Evolutionary conservation across 2,888 invertebrate genomes (phyloP).

Genomic region (Euclidia mi): DNA sequence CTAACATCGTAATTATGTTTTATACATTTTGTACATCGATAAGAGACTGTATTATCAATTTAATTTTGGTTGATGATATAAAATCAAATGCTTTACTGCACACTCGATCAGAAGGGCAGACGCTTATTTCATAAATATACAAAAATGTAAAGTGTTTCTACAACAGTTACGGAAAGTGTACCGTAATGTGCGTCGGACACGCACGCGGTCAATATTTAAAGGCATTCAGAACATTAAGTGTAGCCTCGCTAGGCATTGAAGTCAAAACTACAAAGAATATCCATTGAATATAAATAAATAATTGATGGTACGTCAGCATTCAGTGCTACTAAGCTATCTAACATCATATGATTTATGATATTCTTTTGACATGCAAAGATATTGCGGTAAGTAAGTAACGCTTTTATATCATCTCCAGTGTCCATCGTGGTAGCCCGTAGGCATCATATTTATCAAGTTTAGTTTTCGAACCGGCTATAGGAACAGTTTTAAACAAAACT

Average conservation of each 20-base stretch:
- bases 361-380: conserved; percentile 51
- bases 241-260: conserved; percentile 31
- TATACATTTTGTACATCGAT: conserved; percentile 15
- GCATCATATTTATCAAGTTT: conserved; percentile 43
- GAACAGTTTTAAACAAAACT: conserved; percentile 81
- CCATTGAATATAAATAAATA: conserved; percentile 36
- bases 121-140: conserved; percentile 6
- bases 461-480: conserved; percentile 58
- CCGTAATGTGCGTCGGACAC: conserved; percentile 30
- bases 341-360: conserved; percentile 48
- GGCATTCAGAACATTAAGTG: conserved; percentile 17
- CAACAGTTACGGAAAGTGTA: conserved; percentile 18
- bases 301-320: conserved; percentile 45
- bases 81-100: not conserved
- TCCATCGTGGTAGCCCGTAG: conserved; percentile 28
- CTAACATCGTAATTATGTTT: conserved; percentile 27
- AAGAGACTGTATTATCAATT: not conserved
- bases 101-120: no score
- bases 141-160: conserved; percentile 16
- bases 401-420: conserved; percentile 25
- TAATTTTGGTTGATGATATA: conserved; percentile 4
- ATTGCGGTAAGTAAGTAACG: conserved; percentile 26
- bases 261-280: conserved; percentile 32
- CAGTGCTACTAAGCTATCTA: conserved; percentile 33
- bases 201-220: conserved; percentile 34